Percentiles rank a stretch among this genome's conserved stretches.
phyloP scores from a whole-genome alignment of 2,888 invertebrate species.

The Aporophyla nigra region DNA sequence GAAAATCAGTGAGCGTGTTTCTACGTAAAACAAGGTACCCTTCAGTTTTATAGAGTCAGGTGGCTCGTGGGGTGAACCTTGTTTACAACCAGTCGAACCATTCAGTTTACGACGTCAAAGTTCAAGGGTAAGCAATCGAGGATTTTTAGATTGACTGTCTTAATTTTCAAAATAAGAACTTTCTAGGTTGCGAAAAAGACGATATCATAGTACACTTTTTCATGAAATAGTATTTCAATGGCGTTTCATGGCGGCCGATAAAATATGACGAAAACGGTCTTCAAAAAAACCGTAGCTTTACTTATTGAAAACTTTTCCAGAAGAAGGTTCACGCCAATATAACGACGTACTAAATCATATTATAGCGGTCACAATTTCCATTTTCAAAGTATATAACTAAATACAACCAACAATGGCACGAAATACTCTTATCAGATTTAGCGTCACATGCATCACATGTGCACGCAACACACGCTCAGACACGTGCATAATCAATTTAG shows the following conservation, averaged over 20 bases:
- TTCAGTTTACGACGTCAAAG: slow-evolving; percentile 56
- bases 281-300: no score
- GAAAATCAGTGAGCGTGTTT: slow-evolving; percentile 62
- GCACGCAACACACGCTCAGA: slow-evolving; percentile 46
- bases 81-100: slow-evolving; percentile 64
- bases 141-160: slow-evolving; percentile 17
- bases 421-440: slow-evolving; percentile 56
- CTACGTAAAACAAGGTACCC: slow-evolving; percentile 52
- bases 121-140: slow-evolving; percentile 56
- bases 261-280: no score
- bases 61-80: slow-evolving; percentile 50
- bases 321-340: slow-evolving; percentile 11
- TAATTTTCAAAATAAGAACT: slow-evolving; percentile 26
- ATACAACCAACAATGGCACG: slow-evolving; percentile 36
- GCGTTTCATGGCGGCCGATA: no score
- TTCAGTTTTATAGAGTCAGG: slow-evolving; percentile 62
- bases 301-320: not conserved
- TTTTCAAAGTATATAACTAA: slow-evolving; percentile 35
- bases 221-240: no score
- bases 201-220: no score
- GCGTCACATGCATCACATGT: slow-evolving; percentile 56
- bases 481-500: slow-evolving; percentile 66
- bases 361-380: slow-evolving; percentile 25
- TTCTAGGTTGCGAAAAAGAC: not conserved
- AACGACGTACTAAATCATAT: slow-evolving; percentile 20